Evolutionary conservation across 2,888 invertebrate genomes (phyloP).

Genomic region (Emesis furor): DNA sequence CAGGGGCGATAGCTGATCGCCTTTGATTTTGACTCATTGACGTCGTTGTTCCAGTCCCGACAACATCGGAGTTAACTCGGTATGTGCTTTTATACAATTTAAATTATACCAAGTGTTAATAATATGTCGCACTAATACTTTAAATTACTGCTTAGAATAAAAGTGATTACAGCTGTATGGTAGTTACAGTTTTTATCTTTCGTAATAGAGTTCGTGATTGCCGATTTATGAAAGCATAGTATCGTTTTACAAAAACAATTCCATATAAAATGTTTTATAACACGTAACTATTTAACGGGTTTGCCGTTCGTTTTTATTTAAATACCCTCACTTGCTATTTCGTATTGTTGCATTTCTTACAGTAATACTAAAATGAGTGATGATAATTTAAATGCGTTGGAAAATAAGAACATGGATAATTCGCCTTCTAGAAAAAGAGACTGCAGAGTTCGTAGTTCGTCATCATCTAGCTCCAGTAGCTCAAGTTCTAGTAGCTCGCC

Average conservation of each 20-base stretch:
- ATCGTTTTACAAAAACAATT: too few species aligned
- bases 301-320: background rate
- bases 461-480: background rate
- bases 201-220: too few species aligned
- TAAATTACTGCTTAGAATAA: too few species aligned
- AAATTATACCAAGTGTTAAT: background rate
- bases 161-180: too few species aligned
- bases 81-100: background rate
- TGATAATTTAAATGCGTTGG: too few species aligned
- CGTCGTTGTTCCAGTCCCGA: background rate
- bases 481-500: background rate
- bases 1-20: too few species aligned
- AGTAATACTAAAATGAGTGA: background rate
- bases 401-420: background rate
- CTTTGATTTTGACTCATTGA: too few species aligned
- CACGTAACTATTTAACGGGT: background rate
- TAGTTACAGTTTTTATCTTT: too few species aligned
- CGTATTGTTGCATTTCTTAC: background rate
- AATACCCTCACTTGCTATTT: too few species aligned
- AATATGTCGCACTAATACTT: background rate
- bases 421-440: conserved; percentile 1
- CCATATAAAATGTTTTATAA: too few species aligned
- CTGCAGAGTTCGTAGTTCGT: background rate
- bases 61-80: background rate
- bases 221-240: too few species aligned